Conservation (phyloP, 1,140 invertebrate genomes). For the Eufriesea mexicana region DNA sequence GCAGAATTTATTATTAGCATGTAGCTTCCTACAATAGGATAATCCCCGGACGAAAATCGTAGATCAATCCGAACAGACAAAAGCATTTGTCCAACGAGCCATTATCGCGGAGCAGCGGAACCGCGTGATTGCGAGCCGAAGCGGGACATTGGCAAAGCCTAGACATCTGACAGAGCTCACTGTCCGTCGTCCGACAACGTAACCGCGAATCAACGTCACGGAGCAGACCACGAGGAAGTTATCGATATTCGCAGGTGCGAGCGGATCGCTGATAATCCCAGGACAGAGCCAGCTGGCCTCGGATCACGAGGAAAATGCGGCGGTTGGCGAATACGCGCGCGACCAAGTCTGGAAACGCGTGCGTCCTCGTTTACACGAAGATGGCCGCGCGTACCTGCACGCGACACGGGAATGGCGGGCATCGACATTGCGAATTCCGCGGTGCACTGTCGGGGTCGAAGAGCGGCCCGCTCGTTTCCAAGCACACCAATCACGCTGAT, state of each 20-base stretch:
- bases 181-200: not conserved
- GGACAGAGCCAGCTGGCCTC: not conserved
- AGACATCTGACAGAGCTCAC: not conserved
- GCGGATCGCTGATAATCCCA: not conserved
- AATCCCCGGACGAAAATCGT: too few relatives aligned
- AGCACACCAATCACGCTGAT: constrained; percentile 54
- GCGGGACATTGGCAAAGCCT: not conserved
- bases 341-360: not conserved
- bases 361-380: constrained; percentile 44
- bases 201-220: constrained; percentile 5
- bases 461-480: constrained; percentile 12
- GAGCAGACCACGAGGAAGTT: not conserved
- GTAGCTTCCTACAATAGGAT: too few relatives aligned
- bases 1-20: too few relatives aligned
- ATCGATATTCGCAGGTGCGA: constrained; percentile 38
- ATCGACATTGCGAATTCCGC: constrained; percentile 49
- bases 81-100: too few relatives aligned
- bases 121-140: too few relatives aligned
- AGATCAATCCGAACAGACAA: too few relatives aligned
- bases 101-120: too few relatives aligned
- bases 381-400: constrained; percentile 28
- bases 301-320: constrained; percentile 1
- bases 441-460: constrained; percentile 31
- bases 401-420: constrained; percentile 52
- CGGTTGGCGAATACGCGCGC: not conserved